These are phyloP conservation scores for Phyllopteryx taeniolatus DNA, from an alignment of 2,113 vertebrate species.

Conservation along the genomic window DNA sequence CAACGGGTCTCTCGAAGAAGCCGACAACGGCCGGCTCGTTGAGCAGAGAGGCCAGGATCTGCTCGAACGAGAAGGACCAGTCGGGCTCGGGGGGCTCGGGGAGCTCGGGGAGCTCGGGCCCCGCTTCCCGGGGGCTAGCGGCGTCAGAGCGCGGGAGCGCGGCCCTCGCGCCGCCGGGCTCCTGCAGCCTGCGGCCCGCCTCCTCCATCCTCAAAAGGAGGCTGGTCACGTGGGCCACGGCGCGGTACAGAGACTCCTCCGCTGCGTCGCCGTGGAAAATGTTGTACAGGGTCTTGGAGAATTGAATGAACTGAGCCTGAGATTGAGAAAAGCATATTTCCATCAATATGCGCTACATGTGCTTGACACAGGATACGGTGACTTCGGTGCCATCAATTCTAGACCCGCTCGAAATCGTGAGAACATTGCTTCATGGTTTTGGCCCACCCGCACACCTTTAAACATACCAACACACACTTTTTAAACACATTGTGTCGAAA, in stretches of 20 bases:
- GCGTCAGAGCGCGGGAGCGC: slow-evolving; percentile 21
- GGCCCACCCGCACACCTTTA: no score
- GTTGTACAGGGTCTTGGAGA: slow-evolving; percentile 94
- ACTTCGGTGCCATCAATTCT: no score
- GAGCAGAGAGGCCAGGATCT: slow-evolving; percentile 91
- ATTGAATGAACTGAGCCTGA: slow-evolving; percentile 91
- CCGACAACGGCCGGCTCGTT: slow-evolving; percentile 87
- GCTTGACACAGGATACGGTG: not conserved
- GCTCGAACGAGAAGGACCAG: slow-evolving; percentile 97
- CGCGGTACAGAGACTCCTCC: slow-evolving; percentile 87
- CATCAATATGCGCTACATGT: not conserved
- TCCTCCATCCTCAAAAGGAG: slow-evolving; percentile 79
- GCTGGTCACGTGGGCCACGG: slow-evolving; percentile 87
- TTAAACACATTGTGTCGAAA: no score
- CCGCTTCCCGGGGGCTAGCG: slow-evolving; percentile 40
- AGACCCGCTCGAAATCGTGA: no score
- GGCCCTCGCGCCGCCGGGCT: slow-evolving; percentile 39
- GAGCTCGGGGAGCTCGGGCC: slow-evolving; percentile 37
- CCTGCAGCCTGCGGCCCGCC: slow-evolving; percentile 69
- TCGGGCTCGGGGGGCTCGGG: slow-evolving; percentile 61
- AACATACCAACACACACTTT: no score
- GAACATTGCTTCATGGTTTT: no score
- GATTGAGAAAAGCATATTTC: slow-evolving; percentile 15
- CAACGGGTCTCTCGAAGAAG: slow-evolving; percentile 87
- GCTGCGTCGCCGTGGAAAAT: slow-evolving; percentile 90